phyloP scores from a whole-genome alignment of 30 jellyfish, hydroid and myxozoan species.

The Cassiopea andromeda region DNA sequence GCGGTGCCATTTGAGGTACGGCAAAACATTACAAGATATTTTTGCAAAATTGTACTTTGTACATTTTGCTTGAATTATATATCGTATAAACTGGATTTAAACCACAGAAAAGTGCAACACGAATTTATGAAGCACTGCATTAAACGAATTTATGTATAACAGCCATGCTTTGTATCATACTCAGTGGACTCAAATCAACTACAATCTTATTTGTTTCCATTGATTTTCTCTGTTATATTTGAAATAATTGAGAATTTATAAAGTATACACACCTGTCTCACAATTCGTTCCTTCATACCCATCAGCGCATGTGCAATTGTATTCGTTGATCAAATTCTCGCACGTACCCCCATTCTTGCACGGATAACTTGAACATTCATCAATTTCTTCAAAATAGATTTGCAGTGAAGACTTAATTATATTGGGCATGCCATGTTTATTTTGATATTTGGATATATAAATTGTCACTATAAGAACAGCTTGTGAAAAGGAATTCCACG shows the following conservation, averaged over 20 bases:
- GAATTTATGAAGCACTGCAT: no score
- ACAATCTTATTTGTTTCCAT: background rate
- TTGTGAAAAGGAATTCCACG: no score
- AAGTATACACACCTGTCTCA: background rate
- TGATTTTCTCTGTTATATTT: background rate
- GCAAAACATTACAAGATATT: background rate
- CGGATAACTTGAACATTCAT: constrained; percentile 9
- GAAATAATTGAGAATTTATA: background rate
- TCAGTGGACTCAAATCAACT: background rate
- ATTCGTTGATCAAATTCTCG: background rate
- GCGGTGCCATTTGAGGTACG: background rate
- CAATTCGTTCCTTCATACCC: constrained; percentile 1
- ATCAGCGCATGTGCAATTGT: constrained; percentile 2
- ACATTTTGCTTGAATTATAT: no score
- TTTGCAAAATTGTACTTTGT: no score
- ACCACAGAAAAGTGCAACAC: no score
- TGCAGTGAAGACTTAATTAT: background rate
- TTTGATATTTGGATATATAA: no score
- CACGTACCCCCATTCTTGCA: constrained; percentile 41
- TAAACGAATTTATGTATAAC: no score
- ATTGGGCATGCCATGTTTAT: background rate
- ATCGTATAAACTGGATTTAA: no score
- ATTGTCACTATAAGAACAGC: no score
- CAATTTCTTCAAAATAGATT: background rate
- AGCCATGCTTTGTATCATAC: no score